Conservation (phyloP, 2,888 invertebrate genomes). For the Polyploca ridens region DNA sequence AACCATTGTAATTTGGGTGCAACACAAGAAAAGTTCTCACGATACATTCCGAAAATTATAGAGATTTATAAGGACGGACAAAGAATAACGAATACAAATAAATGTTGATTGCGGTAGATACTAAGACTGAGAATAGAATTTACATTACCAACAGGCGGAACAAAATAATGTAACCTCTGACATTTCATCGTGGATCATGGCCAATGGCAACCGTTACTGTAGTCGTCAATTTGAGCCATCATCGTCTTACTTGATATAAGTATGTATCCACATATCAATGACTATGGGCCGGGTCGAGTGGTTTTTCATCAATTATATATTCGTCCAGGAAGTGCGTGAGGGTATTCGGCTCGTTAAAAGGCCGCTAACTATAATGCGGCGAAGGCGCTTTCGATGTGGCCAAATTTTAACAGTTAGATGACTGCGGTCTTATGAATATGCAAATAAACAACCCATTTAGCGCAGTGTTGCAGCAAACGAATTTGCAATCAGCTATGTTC, state of each 20-base stretch:
- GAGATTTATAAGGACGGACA: slow-evolving; percentile 29
- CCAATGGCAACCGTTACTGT: slow-evolving; percentile 47
- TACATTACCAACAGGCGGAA: slow-evolving; percentile 42
- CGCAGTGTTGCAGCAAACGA: background rate
- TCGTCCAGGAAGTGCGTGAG: slow-evolving; percentile 77
- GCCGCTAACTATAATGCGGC: slow-evolving; percentile 47
- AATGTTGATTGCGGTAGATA: slow-evolving; percentile 36
- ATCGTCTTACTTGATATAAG: slow-evolving; percentile 23
- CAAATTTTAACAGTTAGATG: slow-evolving; percentile 45
- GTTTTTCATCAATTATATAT: slow-evolving; percentile 61
- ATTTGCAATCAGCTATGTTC: background rate
- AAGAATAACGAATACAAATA: slow-evolving; percentile 26
- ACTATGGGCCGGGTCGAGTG: slow-evolving; percentile 26
- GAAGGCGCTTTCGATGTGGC: slow-evolving; percentile 48
- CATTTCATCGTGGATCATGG: slow-evolving; percentile 61
- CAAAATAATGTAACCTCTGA: slow-evolving; percentile 63
- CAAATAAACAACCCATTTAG: slow-evolving; percentile 30
- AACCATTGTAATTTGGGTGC: slow-evolving; percentile 55
- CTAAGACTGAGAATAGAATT: slow-evolving; percentile 30
- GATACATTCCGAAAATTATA: slow-evolving; percentile 48
- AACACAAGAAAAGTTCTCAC: slow-evolving; percentile 55
- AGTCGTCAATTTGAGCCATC: slow-evolving; percentile 29
- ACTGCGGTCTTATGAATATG: slow-evolving; percentile 37
- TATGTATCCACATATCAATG: slow-evolving; percentile 18
- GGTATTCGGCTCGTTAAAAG: slow-evolving; percentile 69